phyloP scores from a whole-genome alignment of 1,140 invertebrate species.

The Elysia chlorotica region DNA sequence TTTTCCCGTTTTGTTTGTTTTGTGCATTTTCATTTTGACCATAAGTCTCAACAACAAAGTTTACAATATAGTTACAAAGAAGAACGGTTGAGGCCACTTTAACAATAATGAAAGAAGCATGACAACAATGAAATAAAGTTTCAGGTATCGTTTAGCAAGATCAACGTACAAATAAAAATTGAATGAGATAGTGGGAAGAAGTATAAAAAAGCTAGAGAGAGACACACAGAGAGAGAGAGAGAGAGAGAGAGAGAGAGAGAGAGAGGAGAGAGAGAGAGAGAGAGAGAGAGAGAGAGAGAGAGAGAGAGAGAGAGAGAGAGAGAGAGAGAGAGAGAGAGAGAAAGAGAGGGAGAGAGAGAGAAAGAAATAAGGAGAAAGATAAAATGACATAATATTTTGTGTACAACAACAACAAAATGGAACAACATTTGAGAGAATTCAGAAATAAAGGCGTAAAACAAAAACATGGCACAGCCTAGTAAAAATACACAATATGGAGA shows the following conservation, averaged over 20 bases:
- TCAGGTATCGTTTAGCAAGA: not conserved
- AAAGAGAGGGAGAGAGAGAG: constrained; percentile 1
- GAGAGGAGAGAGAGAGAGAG: not conserved
- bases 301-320: constrained; percentile 3
- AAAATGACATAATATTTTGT: not conserved
- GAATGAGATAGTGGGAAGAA: not conserved
- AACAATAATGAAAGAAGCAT: not conserved
- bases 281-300: not conserved
- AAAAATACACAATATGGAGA: constrained; percentile 2
- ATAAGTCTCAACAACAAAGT: not conserved
- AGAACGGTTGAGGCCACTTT: too few species aligned
- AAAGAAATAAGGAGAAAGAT: not conserved
- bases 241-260: not conserved
- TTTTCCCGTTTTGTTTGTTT: constrained; percentile 18
- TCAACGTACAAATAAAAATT: not conserved
- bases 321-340: not conserved
- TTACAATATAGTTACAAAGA: not conserved
- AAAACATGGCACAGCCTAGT: not conserved
- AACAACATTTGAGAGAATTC: not conserved
- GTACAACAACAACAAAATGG: not conserved
- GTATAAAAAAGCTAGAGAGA: not conserved
- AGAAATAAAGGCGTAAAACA: not conserved
- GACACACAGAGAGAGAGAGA: not conserved
- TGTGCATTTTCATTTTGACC: constrained; percentile 27
- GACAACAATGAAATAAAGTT: not conserved